These are phyloP conservation scores for Phaedon cochleariae DNA, from an alignment of 2,888 invertebrate species.

Conservation along the genomic window DNA sequence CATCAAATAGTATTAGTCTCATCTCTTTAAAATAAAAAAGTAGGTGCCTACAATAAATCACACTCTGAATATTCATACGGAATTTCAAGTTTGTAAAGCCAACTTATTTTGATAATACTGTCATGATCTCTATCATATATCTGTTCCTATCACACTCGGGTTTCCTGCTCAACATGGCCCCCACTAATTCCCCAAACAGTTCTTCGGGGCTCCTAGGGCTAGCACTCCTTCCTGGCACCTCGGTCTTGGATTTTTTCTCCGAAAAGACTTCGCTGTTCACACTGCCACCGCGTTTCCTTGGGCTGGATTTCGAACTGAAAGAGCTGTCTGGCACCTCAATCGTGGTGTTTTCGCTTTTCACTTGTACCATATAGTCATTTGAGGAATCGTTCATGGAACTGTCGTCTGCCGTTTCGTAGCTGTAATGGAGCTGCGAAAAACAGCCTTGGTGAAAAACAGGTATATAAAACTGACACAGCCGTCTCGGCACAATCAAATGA, in stretches of 20 bases:
- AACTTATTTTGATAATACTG: slow-evolving; percentile 48
- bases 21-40: too few relatives aligned
- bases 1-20: too few relatives aligned
- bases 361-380: slow-evolving; percentile 36
- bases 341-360: slow-evolving; percentile 42
- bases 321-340: slow-evolving; percentile 46
- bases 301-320: slow-evolving; percentile 25
- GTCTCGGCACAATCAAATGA: too few relatives aligned
- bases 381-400: slow-evolving; percentile 44
- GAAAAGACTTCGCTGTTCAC: slow-evolving; percentile 34
- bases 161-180: slow-evolving; percentile 50
- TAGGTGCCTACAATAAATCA: too few relatives aligned
- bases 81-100: too few relatives aligned
- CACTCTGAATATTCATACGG: too few relatives aligned
- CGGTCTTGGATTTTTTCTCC: slow-evolving; percentile 31
- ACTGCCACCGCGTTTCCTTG: slow-evolving; percentile 38
- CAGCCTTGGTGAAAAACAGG: too few relatives aligned
- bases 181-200: slow-evolving; percentile 53
- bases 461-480: too few relatives aligned
- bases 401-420: slow-evolving; percentile 37
- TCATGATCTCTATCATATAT: slow-evolving; percentile 55
- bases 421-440: slow-evolving; percentile 14
- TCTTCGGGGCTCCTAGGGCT: slow-evolving; percentile 48
- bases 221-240: slow-evolving; percentile 5
- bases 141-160: slow-evolving; percentile 49